Conservation (phyloP, 2,888 invertebrate species). For the Parnassius mnemosyne region DNA sequence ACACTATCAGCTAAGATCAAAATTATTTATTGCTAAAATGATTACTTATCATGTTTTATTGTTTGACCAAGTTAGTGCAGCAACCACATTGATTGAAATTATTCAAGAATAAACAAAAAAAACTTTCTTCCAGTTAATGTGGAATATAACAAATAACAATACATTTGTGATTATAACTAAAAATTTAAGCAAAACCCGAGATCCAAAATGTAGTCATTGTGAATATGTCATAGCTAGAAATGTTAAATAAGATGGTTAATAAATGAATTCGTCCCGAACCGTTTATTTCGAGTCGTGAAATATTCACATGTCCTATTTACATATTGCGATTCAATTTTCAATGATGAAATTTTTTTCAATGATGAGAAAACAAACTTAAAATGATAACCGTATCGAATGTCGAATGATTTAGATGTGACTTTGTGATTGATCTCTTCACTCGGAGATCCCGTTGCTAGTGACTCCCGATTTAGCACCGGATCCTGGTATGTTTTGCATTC, state of each 20-base stretch:
- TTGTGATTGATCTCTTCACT: slow-evolving; percentile 41
- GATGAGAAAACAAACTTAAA: slow-evolving; percentile 32
- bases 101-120: neutral
- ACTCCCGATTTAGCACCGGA: slow-evolving; percentile 44
- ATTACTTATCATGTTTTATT: slow-evolving; percentile 5
- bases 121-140: neutral
- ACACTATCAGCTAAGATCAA: slow-evolving; percentile 10
- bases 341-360: too few species aligned
- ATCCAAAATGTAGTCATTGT: slow-evolving; percentile 58
- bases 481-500: slow-evolving; percentile 44
- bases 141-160: slow-evolving; percentile 45
- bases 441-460: slow-evolving; percentile 59
- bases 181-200: slow-evolving; percentile 59
- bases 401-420: slow-evolving; percentile 1
- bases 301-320: slow-evolving; percentile 56
- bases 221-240: slow-evolving; percentile 70
- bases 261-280: slow-evolving; percentile 58
- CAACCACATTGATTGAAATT: neutral
- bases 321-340: slow-evolving; percentile 62
- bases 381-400: slow-evolving; percentile 13
- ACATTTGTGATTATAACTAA: slow-evolving; percentile 53
- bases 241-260: slow-evolving; percentile 32
- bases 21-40: slow-evolving; percentile 3
- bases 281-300: slow-evolving; percentile 63
- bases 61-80: slow-evolving; percentile 31